Base-by-base conservation (phyloP, 2,797 vertebrate genomes). In the Sebastiscus albofasciatus region DNA sequence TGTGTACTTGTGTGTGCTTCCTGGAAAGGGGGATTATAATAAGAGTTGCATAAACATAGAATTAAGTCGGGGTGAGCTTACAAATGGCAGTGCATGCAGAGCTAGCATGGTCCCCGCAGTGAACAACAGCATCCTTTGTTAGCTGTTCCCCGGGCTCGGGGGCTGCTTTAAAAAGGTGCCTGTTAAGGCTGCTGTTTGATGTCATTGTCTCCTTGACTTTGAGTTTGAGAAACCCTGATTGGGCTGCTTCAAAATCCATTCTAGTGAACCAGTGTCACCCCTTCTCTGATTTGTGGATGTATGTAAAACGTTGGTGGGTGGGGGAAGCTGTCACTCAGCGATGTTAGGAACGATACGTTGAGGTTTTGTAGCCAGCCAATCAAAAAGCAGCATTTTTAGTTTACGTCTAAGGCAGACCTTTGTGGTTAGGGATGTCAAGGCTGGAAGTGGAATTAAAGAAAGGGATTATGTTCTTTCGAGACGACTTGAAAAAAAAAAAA, bases 61-160 rank as follows among this genome's bases (percentile, higher is more conserved):
- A 90, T 92, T 75, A 88, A 89, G 89, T 76, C 78, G 76, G 75
- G 67, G 74, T 85, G 72, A 83, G 81, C 78, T 84, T 81, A 82
- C 84, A 87, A 89, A 77, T 75, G 54, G 83, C 70, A 72, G 78
- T 71, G 82, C 74, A 79, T 75, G 80, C 77, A 73, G 76, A 60
- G 70, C 67, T 87, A 75, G 78, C 81, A 20, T 71, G 81, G 79
- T 77, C 64, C 79, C 72, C 10, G 16, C 77, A 13, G 49, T 59
- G 89, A 91, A 93, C 92, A 92, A 87, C 88, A 81, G 86, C 83
- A 72, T 87, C 75, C 92, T 92, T 94, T 95, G 93, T 95, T 81
- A 58, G 79, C 54, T 27, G 83, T 18, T 82, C 68, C 39, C 46
- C 2, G 8, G 75, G 72, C 82, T 61, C 81, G 66, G 36, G 13